phyloP scores from a whole-genome alignment of 2,113 vertebrate species.

The Ariopsis seemanni region DNA sequence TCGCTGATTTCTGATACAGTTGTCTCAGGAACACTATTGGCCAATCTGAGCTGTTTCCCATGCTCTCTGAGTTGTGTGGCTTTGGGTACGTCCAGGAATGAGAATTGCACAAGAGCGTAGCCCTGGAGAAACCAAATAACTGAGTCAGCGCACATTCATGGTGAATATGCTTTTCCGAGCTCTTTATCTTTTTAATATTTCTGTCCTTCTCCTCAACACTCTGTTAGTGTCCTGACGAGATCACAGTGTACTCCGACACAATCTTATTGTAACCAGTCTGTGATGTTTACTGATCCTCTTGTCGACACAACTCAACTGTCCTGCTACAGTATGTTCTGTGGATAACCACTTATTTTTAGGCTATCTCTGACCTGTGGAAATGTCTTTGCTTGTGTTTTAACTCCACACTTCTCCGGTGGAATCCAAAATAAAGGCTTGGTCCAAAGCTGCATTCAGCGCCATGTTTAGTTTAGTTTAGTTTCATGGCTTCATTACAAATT shows the following conservation, averaged over 20 bases:
- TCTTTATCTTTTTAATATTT: neutral
- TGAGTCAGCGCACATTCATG: neutral
- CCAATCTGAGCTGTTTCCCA: neutral
- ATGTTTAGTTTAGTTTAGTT: no score
- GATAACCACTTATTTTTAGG: no score
- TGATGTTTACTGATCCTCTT: neutral
- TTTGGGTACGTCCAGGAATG: neutral
- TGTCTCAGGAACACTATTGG: neutral
- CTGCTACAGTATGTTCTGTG: neutral
- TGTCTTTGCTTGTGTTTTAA: neutral
- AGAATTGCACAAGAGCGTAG: neutral
- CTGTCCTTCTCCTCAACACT: neutral
- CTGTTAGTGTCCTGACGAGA: neutral
- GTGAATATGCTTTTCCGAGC: neutral
- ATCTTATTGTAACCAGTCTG: neutral
- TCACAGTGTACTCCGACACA: neutral
- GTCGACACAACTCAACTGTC: neutral
- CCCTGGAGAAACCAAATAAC: neutral
- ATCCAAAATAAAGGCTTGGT: slow-evolving; percentile 7
- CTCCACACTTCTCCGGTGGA: neutral
- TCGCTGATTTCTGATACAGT: neutral
- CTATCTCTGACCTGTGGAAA: neutral
- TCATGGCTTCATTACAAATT: no score
- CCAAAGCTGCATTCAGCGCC: neutral
- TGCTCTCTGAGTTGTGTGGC: neutral